Base-by-base conservation (phyloP, 2,113 vertebrate species). In the Clupea harengus region DNA sequence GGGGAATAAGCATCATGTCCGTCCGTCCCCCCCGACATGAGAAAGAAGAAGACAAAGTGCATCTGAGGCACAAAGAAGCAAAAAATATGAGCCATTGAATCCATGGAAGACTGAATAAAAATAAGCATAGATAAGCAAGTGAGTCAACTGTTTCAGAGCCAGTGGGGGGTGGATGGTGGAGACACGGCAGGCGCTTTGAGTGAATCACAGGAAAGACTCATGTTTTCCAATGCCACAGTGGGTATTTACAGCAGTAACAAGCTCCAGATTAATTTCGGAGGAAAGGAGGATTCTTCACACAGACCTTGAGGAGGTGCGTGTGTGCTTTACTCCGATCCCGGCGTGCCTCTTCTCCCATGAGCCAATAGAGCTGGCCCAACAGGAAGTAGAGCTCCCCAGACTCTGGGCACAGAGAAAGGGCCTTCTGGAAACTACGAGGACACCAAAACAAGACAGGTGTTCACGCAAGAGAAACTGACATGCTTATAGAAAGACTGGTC, bases 291-390 rank as follows among this genome's bases (percentile, higher is more conserved):
- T 39, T 11, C 44, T 78, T 15, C 64, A 22, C 3, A 4, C n/a
- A 25, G n/a, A 98, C 98, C 96, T 98, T 99, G 86, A 99, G 93
- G 87, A 99, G 96, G 86, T 99, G 95, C 54, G 95, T 94, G 50
- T 97, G 95, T 50, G 96, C 94, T 94, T 99, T 99, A 86, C 94
- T 94, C 89, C 96, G 96, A 89, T 99, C 97, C 90, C 91, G 96
- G 86, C 95, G 97, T 22, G 94, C 96, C 86, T 98, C 97, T 89
- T 97, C 96, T 52, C 95, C 94, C 96, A 98, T 98, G 91, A 94
- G 94, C 98, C 98, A 99, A 57, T 98, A 99, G 0, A 97, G 95
- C 81, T 93, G 89, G 0, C 98, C 98, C 85, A 99, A 92, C 45
- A 96, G 93, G 72, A 96, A 96, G 90, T 96, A 96, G 91, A 96